These are phyloP conservation scores for Tachysurus fulvidraco DNA, from an alignment of 2,113 vertebrate genomes.

Conservation along the genomic window DNA sequence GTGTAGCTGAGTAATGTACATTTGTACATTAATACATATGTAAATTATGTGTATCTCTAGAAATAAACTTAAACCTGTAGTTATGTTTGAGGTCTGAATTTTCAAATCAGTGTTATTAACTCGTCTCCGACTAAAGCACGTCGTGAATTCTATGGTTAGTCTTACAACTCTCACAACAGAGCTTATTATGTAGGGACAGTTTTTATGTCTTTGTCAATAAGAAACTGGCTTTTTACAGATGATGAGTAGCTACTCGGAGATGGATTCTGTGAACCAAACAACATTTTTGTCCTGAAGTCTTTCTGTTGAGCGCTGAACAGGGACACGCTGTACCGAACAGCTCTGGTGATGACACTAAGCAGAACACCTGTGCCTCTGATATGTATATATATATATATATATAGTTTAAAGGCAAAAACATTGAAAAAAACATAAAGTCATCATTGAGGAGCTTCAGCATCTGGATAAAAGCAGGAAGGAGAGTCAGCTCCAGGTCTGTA, in stretches of 20 bases:
- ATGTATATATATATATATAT: background rate
- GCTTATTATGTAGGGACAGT: background rate
- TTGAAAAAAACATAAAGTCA: background rate
- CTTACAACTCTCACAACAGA: background rate
- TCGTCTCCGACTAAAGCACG: background rate
- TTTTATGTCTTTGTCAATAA: background rate
- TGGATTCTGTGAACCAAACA: background rate
- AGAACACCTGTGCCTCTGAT: background rate
- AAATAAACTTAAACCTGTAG: background rate
- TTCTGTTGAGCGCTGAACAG: constrained; percentile 8
- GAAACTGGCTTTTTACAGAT: background rate
- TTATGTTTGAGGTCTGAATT: background rate
- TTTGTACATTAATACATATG: too few relatives aligned
- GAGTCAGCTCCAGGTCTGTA: background rate
- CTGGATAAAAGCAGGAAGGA: background rate
- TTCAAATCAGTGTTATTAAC: background rate
- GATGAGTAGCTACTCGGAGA: background rate
- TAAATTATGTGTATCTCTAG: background rate
- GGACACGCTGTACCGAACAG: constrained; percentile 19
- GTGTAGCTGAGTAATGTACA: too few relatives aligned
- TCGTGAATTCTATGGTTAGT: background rate
- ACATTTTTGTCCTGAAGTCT: constrained; percentile 3
- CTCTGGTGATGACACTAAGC: background rate
- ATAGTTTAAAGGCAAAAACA: background rate
- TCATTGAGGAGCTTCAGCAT: background rate